Conservation (phyloP, 2,888 invertebrate species). For the Cenopis cana region DNA sequence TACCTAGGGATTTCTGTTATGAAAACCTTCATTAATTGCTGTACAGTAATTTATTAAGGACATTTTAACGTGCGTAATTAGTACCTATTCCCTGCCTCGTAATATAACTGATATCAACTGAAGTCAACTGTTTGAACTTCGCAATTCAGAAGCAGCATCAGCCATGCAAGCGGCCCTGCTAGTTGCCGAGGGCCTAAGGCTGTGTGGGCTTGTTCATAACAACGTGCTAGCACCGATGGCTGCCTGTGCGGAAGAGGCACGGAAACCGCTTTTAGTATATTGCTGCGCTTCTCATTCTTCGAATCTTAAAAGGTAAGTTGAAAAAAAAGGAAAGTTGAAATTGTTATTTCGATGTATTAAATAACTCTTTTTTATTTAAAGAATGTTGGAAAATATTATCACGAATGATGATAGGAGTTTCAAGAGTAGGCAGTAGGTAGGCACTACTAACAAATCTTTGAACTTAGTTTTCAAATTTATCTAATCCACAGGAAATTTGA, state of each 20-base stretch:
- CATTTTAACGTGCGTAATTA: not conserved
- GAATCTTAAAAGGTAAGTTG: constrained; percentile 87
- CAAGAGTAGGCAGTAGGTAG: no score
- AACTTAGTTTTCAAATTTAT: no score
- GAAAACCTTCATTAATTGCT: no score
- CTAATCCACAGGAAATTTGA: no score
- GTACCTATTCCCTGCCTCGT: no score
- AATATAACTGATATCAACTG: not conserved
- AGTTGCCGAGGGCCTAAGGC: constrained; percentile 90
- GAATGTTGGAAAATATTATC: no score
- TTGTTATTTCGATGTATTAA: not conserved
- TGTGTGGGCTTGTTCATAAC: constrained; percentile 88
- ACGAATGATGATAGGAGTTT: no score
- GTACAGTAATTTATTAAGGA: no score
- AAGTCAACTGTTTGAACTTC: not conserved
- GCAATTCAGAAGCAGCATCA: constrained; percentile 87
- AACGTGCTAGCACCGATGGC: constrained; percentile 90
- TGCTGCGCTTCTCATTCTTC: constrained; percentile 88
- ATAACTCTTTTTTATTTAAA: no score
- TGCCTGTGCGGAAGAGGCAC: constrained; percentile 85
- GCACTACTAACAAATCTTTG: no score
- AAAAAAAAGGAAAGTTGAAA: not conserved
- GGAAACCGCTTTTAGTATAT: constrained; percentile 89
- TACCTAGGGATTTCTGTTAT: no score
- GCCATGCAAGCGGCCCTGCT: constrained; percentile 89